Base-by-base conservation (phyloP, 2,113 vertebrate genomes). In the Seriola aureovittata region DNA sequence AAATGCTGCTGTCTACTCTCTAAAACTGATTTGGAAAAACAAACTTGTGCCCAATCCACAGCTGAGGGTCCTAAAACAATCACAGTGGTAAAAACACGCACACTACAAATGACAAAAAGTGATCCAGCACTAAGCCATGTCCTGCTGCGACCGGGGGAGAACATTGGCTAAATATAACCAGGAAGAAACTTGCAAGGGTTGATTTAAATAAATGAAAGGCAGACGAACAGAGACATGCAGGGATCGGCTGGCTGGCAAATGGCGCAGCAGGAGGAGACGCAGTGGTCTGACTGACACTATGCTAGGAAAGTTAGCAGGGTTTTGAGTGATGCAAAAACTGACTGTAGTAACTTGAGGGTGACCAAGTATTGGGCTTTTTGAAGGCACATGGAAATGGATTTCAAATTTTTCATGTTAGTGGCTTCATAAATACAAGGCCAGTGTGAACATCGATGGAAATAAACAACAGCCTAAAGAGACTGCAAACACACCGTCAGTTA, bases 141-240 rank as follows among this genome's bases (percentile, higher is more conserved):
- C 57, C 21, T 44, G 32, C 21, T 67, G 62, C 21, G 50, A 50
- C 48, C 48, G 23, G 21, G 9, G 21, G 8, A 48, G 36, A 73
- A 54, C 23, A 42, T 76, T 74, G 17, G 7, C 32, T 60, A 36
- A 76, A 68, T 46, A 62, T 57, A 40, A 69, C 40, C 44, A 11
- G 1, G 59, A 70, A 85, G 55, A 6, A 42, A 38, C 36, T 44
- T 74, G 62, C 29, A 44, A 19, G 19, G 59, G 71, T 54, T 78
- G 67, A 81, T 70, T 73, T 2, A 65, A 42, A 42, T 67, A 75
- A 78, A 80, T 81, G 46, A 75, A 2, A 52, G 52, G 14, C n/a
- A 25, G 34, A 70, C 34, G 23, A 19, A 29, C 38, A 38, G 66
- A 76, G 64, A 42, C 75, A 80, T 11, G 16, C n/a, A 23, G 13